Evolutionary conservation across 2,113 vertebrate species (phyloP).

Genomic region (Cnemophilus loriae): DNA sequence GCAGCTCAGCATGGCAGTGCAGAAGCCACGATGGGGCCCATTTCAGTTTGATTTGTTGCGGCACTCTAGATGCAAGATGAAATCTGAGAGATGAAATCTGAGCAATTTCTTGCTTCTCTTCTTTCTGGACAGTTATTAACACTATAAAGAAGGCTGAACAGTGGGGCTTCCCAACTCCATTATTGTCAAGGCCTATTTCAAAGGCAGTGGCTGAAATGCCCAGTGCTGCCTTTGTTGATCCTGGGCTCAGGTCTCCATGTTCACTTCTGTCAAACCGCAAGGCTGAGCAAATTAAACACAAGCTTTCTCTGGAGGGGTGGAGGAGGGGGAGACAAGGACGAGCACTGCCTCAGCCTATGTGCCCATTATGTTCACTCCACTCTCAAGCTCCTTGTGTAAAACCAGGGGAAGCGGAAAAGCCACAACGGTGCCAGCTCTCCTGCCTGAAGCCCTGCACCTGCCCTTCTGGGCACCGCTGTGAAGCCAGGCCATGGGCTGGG

Average conservation of each 20-base stretch:
- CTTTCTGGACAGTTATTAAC: slow-evolving; percentile 68
- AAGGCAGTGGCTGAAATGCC: slow-evolving; percentile 58
- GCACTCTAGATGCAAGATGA: slow-evolving; percentile 47
- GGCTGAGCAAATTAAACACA: slow-evolving; percentile 5
- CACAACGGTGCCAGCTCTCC: rapidly evolving
- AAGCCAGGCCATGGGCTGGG: rapidly evolving
- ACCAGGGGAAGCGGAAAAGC: not conserved
- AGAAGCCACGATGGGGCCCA: slow-evolving; percentile 37
- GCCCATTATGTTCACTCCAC: not conserved
- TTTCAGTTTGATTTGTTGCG: slow-evolving; percentile 60
- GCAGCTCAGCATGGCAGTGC: not conserved
- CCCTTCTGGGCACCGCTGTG: not conserved
- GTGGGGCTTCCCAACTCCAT: slow-evolving; percentile 58
- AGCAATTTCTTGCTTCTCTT: slow-evolving; percentile 66
- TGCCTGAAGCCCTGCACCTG: not conserved
- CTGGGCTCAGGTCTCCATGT: slow-evolving; percentile 47
- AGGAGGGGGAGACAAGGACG: not conserved
- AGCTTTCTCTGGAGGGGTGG: not conserved
- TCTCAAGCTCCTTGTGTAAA: not conserved
- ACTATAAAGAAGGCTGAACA: slow-evolving; percentile 66
- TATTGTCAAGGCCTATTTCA: slow-evolving; percentile 58
- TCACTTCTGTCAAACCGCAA: not conserved
- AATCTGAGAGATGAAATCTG: slow-evolving; percentile 66
- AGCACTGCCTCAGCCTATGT: not conserved
- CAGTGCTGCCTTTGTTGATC: slow-evolving; percentile 59